Evolutionary conservation across 2,888 invertebrate genomes (phyloP).

Genomic region (Eurytoma adleriae): DNA sequence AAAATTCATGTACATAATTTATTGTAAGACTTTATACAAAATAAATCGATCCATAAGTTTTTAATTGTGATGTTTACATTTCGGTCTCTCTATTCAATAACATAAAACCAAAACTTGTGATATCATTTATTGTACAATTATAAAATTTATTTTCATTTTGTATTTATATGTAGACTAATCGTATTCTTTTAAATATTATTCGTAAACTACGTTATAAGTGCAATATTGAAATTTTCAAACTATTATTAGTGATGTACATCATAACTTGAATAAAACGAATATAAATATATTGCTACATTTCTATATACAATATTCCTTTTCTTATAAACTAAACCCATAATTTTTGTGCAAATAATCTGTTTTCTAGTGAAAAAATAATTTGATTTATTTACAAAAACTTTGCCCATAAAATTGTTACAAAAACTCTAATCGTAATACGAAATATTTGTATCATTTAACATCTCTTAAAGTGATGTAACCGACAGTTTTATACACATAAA

Average conservation of each 20-base stretch:
- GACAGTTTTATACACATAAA: conserved; percentile 40
- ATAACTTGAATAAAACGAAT: conserved; percentile 51
- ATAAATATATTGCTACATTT: conserved; percentile 41
- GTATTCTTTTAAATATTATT: conserved; percentile 3
- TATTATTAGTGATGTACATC: conserved; percentile 41
- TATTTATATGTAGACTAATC: conserved; percentile 12
- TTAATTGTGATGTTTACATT: conserved; percentile 35
- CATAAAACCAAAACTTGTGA: conserved; percentile 44
- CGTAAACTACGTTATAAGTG: conserved; percentile 33
- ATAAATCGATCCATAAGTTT: conserved; percentile 8
- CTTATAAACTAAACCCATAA: conserved; percentile 36
- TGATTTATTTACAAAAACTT: conserved; percentile 53
- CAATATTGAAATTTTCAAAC: conserved; percentile 51
- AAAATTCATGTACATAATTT: conserved; percentile 52
- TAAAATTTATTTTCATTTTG: conserved; percentile 24
- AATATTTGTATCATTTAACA: conserved; percentile 35
- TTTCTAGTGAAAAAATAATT: conserved; percentile 32
- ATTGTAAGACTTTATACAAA: conserved; percentile 40
- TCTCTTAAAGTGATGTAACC: conserved; percentile 32
- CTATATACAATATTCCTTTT: conserved; percentile 51
- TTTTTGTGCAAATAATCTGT: conserved; percentile 51
- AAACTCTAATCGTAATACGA: conserved; percentile 30
- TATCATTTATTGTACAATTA: conserved; percentile 17
- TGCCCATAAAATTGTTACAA: conserved; percentile 49
- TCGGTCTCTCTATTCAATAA: conserved; percentile 9